phyloP scores from a whole-genome alignment of 1,140 invertebrate genomes.

The Copidosoma floridanum region DNA sequence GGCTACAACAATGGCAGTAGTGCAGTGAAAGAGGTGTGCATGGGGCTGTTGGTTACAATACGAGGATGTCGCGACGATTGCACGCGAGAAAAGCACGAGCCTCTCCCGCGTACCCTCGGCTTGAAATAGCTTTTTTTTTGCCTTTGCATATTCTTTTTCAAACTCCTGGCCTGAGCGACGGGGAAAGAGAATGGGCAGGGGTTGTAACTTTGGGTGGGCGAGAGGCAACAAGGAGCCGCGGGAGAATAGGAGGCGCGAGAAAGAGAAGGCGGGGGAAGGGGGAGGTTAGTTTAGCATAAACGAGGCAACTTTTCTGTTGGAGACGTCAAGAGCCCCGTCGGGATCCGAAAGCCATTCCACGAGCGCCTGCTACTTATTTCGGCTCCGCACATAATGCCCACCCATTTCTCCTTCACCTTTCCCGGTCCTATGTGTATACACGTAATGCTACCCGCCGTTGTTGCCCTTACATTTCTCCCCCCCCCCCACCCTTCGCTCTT shows the following conservation, averaged over 20 bases:
- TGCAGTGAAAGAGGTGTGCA: no score
- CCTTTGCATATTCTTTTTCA: no score
- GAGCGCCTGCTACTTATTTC: slow-evolving; percentile 26
- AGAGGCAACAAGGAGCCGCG: slow-evolving; percentile 26
- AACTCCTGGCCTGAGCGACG: no score
- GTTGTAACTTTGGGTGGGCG: no score
- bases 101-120: neutral
- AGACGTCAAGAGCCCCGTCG: slow-evolving; percentile 32
- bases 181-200: neutral
- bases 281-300: slow-evolving; percentile 47
- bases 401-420: slow-evolving; percentile 1
- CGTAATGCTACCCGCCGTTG: no score
- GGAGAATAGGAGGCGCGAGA: no score
- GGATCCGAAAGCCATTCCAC: slow-evolving; percentile 30
- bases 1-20: no score
- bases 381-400: slow-evolving; percentile 29
- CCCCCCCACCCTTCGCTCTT: neutral
- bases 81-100: neutral
- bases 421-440: no score
- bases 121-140: slow-evolving; percentile 6
- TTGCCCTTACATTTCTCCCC: neutral
- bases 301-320: slow-evolving; percentile 42
- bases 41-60: no score
- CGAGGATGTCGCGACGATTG: slow-evolving; percentile 6
- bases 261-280: no score